Evolutionary conservation across 2,888 invertebrate genomes (phyloP), one percentile per base, ranked within the genome.

Genomic region (Torymus auratus): DNA sequence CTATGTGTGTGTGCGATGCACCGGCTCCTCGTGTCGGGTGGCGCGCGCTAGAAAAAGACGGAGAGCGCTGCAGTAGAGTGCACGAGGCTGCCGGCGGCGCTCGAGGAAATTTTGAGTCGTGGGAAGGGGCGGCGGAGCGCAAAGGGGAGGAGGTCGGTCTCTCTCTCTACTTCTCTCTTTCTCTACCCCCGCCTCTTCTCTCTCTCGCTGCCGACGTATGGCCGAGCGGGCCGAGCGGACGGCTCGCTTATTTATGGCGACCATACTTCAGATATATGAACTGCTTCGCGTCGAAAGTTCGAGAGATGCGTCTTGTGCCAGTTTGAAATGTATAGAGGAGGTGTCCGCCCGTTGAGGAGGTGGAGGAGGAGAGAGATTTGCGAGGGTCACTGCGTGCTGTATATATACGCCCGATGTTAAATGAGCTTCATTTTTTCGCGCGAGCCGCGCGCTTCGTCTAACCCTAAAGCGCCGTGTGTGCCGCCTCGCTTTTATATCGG

Each of bases 231-330:
- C 87, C 87, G 87, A 89, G 88, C 89, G 89, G 90, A 90, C 90
- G 89, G 89, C 85, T 87, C 88, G 88, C 88, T 91, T 91, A 90
- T 90, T 91, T 91, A 90, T 90, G 89, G 90, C 88, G 88, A 90
- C 89, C 89, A 90, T 90, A 90, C 90, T 89, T 90, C 88, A 90
- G 89, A 91, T 90, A 90, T 91, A 91, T 91, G 90, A 90, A 91
- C 90, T 91, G 90, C 90, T 90, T 89, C 89, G 88, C 89, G 89
- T 90, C 90, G 89, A 91, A 90, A 91, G 89, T 91, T 90, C 88
- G 88, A 90, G 74, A 81, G 89, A 90, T 86, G 88, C 89, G 87
- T 90, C 90, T 89, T 89, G 67, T 68, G 88, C 88, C 88, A 86
- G 87, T 88, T 88, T 85, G 87, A 89, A 90, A 90, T 89, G 88